Percentiles rank a stretch among this genome's conserved stretches.
Conservation (phyloP, 2,888 invertebrate genomes). For the Leptura quadrifasciata region DNA sequence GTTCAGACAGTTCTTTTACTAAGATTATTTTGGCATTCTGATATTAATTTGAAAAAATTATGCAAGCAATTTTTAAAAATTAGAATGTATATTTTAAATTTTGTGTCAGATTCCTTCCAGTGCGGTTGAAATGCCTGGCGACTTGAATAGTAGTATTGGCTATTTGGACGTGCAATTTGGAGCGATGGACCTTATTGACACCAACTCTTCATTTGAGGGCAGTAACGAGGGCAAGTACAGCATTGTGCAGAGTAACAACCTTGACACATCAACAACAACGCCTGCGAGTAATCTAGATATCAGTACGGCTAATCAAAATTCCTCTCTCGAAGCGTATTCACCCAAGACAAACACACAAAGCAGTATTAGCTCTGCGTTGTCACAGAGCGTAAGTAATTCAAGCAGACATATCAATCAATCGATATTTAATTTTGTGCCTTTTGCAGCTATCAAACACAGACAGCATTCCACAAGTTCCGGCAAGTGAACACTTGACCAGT, state of each 20-base stretch:
- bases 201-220: conserved; percentile 73
- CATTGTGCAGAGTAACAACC: conserved; percentile 60
- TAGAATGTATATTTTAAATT: background rate
- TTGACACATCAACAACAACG: conserved; percentile 67
- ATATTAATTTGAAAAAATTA: conserved; percentile 38
- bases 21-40: conserved; percentile 56
- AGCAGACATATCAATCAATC: background rate
- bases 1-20: conserved; percentile 35
- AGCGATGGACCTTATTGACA: conserved; percentile 83
- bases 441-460: conserved; percentile 71
- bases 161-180: conserved; percentile 96
- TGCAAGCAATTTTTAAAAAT: background rate
- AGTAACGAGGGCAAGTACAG: conserved; percentile 74
- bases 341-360: conserved; percentile 70
- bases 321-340: conserved; percentile 74
- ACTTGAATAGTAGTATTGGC: conserved; percentile 83
- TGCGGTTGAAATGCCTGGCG: conserved; percentile 98
- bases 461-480: conserved; percentile 70
- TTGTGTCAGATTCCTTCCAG: conserved; percentile 88
- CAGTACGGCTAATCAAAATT: conserved; percentile 72
- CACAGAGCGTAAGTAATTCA: conserved; percentile 69
- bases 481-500: conserved; percentile 69
- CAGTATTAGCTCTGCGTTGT: conserved; percentile 73
- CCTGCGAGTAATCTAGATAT: conserved; percentile 65
- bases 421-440: background rate